Percentiles rank a stretch among this genome's conserved stretches.
phyloP scores from a whole-genome alignment of 2,797 vertebrate genomes.

The Takifugu rubripes region DNA sequence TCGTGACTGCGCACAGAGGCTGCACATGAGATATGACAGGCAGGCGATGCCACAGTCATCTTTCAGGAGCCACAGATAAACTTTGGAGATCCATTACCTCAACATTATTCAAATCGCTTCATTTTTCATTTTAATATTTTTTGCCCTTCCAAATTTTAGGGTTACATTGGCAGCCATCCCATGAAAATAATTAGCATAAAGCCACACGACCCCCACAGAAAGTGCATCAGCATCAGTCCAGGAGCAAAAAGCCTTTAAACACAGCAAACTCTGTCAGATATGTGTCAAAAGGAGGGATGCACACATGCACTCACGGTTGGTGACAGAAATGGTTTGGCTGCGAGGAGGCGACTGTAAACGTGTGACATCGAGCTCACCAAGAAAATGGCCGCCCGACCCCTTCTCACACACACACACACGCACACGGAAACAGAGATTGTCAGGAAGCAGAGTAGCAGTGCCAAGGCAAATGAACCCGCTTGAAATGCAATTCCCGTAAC shows the following conservation, averaged over 20 bases:
- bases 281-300: conserved; percentile 41
- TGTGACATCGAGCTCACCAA: conserved; percentile 56
- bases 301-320: neutral
- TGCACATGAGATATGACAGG: conserved; percentile 22
- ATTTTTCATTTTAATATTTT: too few relatives aligned
- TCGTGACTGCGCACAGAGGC: neutral
- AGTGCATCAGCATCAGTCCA: too few relatives aligned
- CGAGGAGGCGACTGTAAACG: conserved; percentile 36
- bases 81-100: too few relatives aligned
- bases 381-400: conserved; percentile 30
- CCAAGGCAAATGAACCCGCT: conserved; percentile 59
- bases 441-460: conserved; percentile 36
- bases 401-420: conserved; percentile 18
- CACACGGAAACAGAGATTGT: conserved; percentile 26
- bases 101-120: too few relatives aligned
- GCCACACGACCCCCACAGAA: too few relatives aligned
- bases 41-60: conserved; percentile 30
- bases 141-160: too few relatives aligned
- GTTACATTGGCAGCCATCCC: too few relatives aligned
- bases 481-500: conserved; percentile 67
- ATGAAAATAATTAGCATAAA: too few relatives aligned
- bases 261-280: conserved; percentile 38
- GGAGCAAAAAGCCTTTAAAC: conserved; percentile 9
- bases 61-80: too few relatives aligned
- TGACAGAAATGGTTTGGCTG: conserved; percentile 49